Evolutionary conservation across 2,888 invertebrate species (phyloP).

Genomic region (Beris chalybata): DNA sequence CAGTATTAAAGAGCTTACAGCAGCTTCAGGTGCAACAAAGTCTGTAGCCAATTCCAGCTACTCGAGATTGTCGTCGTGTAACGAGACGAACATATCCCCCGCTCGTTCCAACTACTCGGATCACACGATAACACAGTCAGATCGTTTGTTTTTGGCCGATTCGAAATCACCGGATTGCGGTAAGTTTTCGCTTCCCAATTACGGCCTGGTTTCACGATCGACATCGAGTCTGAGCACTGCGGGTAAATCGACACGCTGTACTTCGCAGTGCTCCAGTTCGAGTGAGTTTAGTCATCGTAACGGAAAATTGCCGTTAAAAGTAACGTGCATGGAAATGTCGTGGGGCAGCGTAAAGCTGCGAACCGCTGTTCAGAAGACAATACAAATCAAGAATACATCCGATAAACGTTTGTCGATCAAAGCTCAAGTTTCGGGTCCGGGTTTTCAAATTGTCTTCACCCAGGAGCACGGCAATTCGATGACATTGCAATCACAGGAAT

Average conservation of each 20-base stretch:
- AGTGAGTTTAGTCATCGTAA: slow-evolving; percentile 54
- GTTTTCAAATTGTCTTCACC: slow-evolving; percentile 54
- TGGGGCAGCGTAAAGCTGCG: slow-evolving; percentile 65
- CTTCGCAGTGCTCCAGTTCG: slow-evolving; percentile 51
- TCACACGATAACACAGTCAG: slow-evolving; percentile 21
- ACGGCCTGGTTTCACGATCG: slow-evolving; percentile 33
- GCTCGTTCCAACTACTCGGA: slow-evolving; percentile 25
- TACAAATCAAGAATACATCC: slow-evolving; percentile 62
- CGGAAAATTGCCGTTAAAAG: slow-evolving; percentile 59
- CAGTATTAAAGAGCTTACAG: slow-evolving; percentile 8
- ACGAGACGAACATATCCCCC: background rate
- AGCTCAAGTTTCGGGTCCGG: slow-evolving; percentile 57
- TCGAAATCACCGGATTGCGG: slow-evolving; percentile 46
- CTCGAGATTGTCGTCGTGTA: slow-evolving; percentile 26
- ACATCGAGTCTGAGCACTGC: slow-evolving; percentile 30
- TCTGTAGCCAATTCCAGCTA: slow-evolving; percentile 35
- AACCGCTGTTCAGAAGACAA: slow-evolving; percentile 59
- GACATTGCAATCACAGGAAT: slow-evolving; percentile 61
- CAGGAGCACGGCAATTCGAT: slow-evolving; percentile 53
- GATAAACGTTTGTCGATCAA: slow-evolving; percentile 61
- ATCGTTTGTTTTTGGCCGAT: slow-evolving; percentile 25
- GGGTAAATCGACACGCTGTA: slow-evolving; percentile 42
- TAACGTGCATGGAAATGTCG: slow-evolving; percentile 61
- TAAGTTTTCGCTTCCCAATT: slow-evolving; percentile 42
- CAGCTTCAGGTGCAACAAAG: slow-evolving; percentile 1